Evolutionary conservation across 1,140 invertebrate genomes (phyloP), one percentile per base, ranked within the genome.

Genomic region (Myzus persicae): DNA sequence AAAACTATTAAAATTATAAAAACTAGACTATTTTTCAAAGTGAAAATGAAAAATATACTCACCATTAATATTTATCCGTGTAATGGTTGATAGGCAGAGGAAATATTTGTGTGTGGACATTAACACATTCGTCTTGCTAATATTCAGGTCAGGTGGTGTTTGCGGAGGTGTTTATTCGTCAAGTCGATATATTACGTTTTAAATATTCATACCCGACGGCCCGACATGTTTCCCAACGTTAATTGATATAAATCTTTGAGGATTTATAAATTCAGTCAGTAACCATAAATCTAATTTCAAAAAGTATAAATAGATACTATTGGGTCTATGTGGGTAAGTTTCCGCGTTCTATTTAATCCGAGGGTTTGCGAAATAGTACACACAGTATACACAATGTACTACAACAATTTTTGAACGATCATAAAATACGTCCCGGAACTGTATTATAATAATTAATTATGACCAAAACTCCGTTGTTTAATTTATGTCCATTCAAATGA

Each of bases 211-310:
- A 44, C 84, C 11, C 40, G 84, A 44, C 42, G 9, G 31, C 11
- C 46, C 14, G n/a, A 89, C n/a, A 44, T 51, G 48, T 51, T 51
- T 89, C 46, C 87, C 46, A 44, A 51, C 87, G 22, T 46, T 89
- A 89, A 89, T 89, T 89, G 87, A 38, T 89, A 51, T 89, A 89
- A 51, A 89, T 89, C n/a, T 89, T 24, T 38, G 36, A 5, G 46
- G 42, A 87, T 87, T 87, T 44, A 87, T 87, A 51, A 89, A 89
- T 38, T 48, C 22, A 51, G 9, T 44, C 84, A 31, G 46, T 51
- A 22, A 48, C 36, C 11, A 89, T 51, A 89, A 89, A 89, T 89
- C n/a, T 89, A 89, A 89, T 89, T 89, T 88, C 38, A 6, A 51
- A 26, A 89, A 36, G 22, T 51, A 87, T 87, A 87, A n/a, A 87